Conservation (phyloP, 2,113 vertebrate genomes). For the Elephantulus edwardii region DNA sequence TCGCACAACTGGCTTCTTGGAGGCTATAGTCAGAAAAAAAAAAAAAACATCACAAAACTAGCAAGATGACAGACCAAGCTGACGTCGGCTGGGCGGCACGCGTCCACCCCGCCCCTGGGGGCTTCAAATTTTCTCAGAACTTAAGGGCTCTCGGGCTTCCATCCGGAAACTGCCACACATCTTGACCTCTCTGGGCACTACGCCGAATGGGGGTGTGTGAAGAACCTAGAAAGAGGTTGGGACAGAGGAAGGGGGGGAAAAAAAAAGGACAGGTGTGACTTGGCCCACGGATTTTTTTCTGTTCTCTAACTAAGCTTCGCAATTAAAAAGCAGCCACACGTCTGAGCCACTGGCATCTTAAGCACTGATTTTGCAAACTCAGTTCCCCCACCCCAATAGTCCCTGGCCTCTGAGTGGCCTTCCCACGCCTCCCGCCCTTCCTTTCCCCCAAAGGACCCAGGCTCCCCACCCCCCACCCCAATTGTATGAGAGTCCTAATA, state of each 20-base stretch:
- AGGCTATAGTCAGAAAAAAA: slow-evolving; percentile 80
- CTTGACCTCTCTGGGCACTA: slow-evolving; percentile 86
- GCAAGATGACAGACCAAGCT: slow-evolving; percentile 84
- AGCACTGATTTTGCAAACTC: slow-evolving; percentile 23
- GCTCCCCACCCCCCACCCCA: not conserved
- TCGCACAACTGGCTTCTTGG: slow-evolving; percentile 80
- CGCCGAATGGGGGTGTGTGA: slow-evolving; percentile 87
- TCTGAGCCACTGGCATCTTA: slow-evolving; percentile 65
- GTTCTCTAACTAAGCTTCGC: slow-evolving; percentile 69
- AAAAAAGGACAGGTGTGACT: slow-evolving; percentile 88
- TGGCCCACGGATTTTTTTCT: slow-evolving; percentile 79
- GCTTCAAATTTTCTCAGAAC: slow-evolving; percentile 89
- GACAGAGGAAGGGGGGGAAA: slow-evolving; percentile 86
- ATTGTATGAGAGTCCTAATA: slow-evolving; percentile 42
- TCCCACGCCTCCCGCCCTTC: slow-evolving; percentile 27
- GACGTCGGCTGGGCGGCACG: slow-evolving; percentile 69
- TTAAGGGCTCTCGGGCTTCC: slow-evolving; percentile 90
- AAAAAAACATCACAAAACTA: slow-evolving; percentile 79
- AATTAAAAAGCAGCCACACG: slow-evolving; percentile 68
- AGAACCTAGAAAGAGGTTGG: slow-evolving; percentile 86
- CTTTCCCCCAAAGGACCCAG: slow-evolving; percentile 32
- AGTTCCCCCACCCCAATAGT: not conserved
- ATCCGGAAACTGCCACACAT: slow-evolving; percentile 90
- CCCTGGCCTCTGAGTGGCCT: slow-evolving; percentile 58
- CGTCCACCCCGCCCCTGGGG: slow-evolving; percentile 77